Percentiles rank a stretch among this genome's conserved stretches.
Conservation (phyloP, 1,140 invertebrate genomes). For the Hirudo medicinalis region DNA sequence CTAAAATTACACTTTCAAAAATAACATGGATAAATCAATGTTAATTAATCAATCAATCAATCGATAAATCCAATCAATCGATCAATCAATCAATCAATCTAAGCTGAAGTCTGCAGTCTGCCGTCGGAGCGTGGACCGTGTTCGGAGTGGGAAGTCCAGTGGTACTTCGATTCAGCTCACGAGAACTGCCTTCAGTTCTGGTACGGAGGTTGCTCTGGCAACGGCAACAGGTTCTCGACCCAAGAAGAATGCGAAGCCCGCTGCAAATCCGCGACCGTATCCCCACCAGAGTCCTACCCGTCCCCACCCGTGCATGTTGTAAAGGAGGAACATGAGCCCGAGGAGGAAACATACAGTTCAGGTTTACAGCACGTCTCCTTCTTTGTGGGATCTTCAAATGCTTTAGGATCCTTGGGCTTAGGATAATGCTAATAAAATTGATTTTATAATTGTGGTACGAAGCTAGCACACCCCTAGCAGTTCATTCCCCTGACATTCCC, state of each 20-base stretch:
- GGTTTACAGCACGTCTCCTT: too few relatives aligned
- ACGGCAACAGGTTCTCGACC: slow-evolving; percentile 67
- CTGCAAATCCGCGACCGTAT: slow-evolving; percentile 44
- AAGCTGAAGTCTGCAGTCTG: slow-evolving; percentile 62
- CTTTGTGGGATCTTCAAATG: too few relatives aligned
- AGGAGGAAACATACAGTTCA: not conserved
- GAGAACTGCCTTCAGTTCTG: slow-evolving; percentile 85
- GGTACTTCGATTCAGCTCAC: slow-evolving; percentile 70
- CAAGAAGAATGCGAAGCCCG: slow-evolving; percentile 61
- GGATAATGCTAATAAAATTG: too few relatives aligned
- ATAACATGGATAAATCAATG: too few relatives aligned
- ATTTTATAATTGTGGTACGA: too few relatives aligned
- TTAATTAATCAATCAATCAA: too few relatives aligned
- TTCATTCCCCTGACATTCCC: too few relatives aligned
- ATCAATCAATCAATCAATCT: too few relatives aligned
- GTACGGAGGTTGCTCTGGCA: slow-evolving; percentile 80
- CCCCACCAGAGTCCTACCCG: not conserved
- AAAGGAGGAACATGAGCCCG: not conserved
- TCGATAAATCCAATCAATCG: too few relatives aligned
- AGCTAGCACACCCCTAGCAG: too few relatives aligned
- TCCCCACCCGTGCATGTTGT: not conserved
- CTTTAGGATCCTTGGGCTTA: too few relatives aligned
- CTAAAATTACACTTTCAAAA: too few relatives aligned
- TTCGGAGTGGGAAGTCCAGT: slow-evolving; percentile 52
- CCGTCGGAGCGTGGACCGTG: slow-evolving; percentile 59